These are phyloP conservation scores for Stenchaetothrips biformis DNA, from an alignment of 2,888 invertebrate species.

Conservation along the genomic window DNA sequence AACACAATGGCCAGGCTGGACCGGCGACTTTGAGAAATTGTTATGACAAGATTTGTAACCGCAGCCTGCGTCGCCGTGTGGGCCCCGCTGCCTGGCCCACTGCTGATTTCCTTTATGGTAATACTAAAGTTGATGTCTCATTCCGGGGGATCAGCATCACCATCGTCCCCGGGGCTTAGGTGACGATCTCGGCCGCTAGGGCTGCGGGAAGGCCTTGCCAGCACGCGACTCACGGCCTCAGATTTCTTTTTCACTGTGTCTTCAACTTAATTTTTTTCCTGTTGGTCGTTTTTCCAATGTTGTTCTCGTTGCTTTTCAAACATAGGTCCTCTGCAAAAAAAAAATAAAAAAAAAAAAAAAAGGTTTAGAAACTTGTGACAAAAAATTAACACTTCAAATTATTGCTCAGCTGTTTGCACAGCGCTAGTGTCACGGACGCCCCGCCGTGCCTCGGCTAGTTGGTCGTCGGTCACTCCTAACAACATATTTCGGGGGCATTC, in stretches of 20 bases:
- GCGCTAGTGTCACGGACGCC: not conserved
- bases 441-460: not conserved
- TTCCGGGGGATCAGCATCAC: conserved; percentile 16
- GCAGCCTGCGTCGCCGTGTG: not conserved
- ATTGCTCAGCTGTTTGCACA: too few relatives aligned
- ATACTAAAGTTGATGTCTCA: conserved; percentile 23
- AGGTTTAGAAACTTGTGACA: too few relatives aligned
- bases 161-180: conserved; percentile 14
- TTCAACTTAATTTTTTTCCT: too few relatives aligned
- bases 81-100: not conserved
- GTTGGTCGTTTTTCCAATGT: too few relatives aligned
- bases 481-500: not conserved
- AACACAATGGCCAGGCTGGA: not conserved
- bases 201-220: not conserved
- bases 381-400: too few relatives aligned
- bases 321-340: too few relatives aligned
- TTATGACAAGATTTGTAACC: conserved; percentile 19
- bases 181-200: not conserved
- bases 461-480: conserved; percentile 10
- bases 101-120: conserved; percentile 25
- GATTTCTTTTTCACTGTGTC: not conserved
- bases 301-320: too few relatives aligned
- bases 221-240: not conserved
- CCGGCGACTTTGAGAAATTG: conserved; percentile 8
- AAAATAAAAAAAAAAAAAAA: too few relatives aligned